Evolutionary conservation across 2,113 vertebrate species (phyloP).

Genomic region (Nyctereutes procyonoides): DNA sequence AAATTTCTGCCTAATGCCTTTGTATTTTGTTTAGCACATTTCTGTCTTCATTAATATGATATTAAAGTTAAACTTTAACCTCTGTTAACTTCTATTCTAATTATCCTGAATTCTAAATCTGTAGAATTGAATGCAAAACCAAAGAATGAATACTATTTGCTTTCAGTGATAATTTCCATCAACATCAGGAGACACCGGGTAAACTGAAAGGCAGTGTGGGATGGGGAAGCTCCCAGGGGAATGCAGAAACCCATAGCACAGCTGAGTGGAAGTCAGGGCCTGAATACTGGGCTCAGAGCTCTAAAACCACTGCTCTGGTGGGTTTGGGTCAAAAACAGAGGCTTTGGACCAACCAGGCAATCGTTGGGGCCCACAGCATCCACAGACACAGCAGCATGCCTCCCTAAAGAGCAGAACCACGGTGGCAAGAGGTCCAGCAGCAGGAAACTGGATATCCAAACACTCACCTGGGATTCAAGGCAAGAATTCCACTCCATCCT

Average conservation of each 20-base stretch:
- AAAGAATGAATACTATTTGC: background rate
- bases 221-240: background rate
- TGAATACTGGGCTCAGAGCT: background rate
- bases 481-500: background rate
- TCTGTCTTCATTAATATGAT: background rate
- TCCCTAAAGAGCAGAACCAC: background rate
- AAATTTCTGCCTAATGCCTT: background rate
- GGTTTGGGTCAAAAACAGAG: background rate
- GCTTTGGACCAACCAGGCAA: background rate
- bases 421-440: background rate
- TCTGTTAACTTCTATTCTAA: background rate
- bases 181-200: background rate
- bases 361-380: accelerated
- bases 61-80: background rate
- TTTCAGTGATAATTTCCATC: background rate
- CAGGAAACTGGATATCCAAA: background rate
- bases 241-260: background rate
- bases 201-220: background rate
- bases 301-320: accelerated
- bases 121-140: background rate
- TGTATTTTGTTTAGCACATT: background rate
- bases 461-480: background rate
- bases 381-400: accelerated
- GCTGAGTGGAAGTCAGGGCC: background rate
- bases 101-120: background rate